Evolutionary conservation across 2,797 vertebrate species (phyloP).

Genomic region (Propithecus perrieri): DNA sequence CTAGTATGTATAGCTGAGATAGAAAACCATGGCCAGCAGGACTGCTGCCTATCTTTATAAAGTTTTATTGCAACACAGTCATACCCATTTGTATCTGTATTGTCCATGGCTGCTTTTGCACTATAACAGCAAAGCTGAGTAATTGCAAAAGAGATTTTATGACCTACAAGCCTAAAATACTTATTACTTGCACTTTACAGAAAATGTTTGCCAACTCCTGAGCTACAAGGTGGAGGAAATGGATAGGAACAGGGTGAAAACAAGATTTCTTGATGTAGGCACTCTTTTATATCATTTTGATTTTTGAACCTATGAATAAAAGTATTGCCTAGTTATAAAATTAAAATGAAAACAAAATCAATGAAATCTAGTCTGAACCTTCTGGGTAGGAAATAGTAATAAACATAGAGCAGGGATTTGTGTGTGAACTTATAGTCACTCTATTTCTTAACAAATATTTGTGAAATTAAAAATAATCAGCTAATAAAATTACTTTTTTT

Average conservation of each 20-base stretch:
- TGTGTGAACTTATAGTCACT: neutral
- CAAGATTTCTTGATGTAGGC: neutral
- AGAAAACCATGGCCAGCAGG: neutral
- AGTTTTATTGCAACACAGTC: neutral
- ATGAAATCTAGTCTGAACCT: neutral
- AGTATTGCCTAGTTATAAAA: neutral
- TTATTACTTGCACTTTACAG: neutral
- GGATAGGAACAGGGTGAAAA: neutral
- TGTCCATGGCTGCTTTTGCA: neutral
- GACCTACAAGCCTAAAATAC: neutral
- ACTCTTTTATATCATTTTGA: neutral
- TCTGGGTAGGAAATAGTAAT: neutral
- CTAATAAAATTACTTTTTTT: too few relatives aligned
- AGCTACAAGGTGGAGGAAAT: neutral
- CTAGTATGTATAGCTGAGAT: neutral
- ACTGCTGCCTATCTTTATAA: neutral
- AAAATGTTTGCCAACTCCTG: neutral
- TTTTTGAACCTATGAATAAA: neutral
- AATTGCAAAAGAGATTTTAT: neutral
- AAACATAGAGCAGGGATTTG: neutral
- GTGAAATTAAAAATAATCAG: conserved; percentile 8
- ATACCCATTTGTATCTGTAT: neutral
- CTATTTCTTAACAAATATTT: neutral
- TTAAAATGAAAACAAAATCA: neutral
- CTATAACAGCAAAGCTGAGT: neutral